phyloP scores from a whole-genome alignment of 2,797 vertebrate genomes.

The Pipistrellus pygmaeus region DNA sequence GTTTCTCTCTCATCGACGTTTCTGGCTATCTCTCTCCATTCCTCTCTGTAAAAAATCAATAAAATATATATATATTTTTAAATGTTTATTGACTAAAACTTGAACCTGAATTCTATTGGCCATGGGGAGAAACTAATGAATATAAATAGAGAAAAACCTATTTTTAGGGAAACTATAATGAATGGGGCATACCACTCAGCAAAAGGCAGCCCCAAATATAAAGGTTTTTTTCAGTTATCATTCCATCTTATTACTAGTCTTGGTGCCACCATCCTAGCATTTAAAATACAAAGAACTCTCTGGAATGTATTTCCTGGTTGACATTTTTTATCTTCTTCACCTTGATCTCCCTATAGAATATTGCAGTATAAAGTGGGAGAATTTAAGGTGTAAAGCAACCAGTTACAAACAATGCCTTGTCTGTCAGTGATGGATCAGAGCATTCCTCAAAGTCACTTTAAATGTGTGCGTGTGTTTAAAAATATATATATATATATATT shows the following conservation, averaged over 20 bases:
- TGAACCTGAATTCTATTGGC: conserved; percentile 25
- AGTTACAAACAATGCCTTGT: background rate
- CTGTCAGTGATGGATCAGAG: background rate
- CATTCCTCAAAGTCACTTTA: background rate
- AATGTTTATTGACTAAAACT: conserved; percentile 22
- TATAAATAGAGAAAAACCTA: background rate
- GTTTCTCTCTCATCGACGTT: no score
- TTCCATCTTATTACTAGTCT: background rate
- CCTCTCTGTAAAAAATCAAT: no score
- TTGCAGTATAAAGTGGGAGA: background rate
- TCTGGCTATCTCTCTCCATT: no score
- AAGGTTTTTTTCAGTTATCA: background rate
- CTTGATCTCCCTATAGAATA: background rate
- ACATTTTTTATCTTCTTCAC: background rate
- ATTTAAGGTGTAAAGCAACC: background rate
- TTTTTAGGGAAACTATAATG: background rate
- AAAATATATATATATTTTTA: no score
- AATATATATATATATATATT: no score
- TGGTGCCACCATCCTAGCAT: background rate
- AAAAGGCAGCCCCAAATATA: background rate
- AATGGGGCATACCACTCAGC: background rate
- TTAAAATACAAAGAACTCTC: background rate
- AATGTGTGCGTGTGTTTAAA: no score
- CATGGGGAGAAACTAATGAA: background rate
- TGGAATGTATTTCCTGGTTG: background rate